Base-by-base conservation (phyloP, 1,140 invertebrate genomes). In the Drosophila tsacasi region DNA sequence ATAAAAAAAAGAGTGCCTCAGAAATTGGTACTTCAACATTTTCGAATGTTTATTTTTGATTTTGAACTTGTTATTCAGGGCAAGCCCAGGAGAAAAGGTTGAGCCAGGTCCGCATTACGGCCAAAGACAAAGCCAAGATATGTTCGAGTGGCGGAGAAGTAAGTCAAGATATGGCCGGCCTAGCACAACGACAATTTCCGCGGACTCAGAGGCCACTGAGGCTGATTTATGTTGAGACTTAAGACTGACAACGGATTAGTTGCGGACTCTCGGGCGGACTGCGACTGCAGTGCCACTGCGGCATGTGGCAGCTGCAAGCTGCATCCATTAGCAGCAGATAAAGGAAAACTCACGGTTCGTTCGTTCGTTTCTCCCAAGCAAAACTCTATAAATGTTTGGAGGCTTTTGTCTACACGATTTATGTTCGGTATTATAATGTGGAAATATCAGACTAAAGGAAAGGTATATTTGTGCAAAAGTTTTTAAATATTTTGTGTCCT, bases 161-260 rank as follows among this genome's bases (percentile, higher is more conserved):
- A 62, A 76, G 54, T 67, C 73, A 47, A 61, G 66, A 72, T 81
- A 75, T 75, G 47, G 74, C 30, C 54, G 5, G 49, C 27, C 49
- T 50, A 76, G 35, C 23, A 35, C 30, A 76, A 68, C 65, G 75
- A 78, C 68, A 40, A 54, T 67, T 80, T 64, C 30, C 71, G 61
- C 57, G 62, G 63, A 49, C 52, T 57, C 44, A 4, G 63, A 84
- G 72, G 74, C 84, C 32, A 12, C 55, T 80, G 63, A 84, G 73
- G 74, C 84, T 87, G 84, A 87, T 83, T 87, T 89, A 87, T 87
- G 83, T 75, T 44, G 65, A 72, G 68, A 83, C 83, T 87, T 83
- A 71, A 60, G 83, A 67, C 67, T 71, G 81, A 89, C 83, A 87
- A 78, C 76, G 84, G 81, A 87, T 89, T 89, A 89, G 83, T 89